Conservation (phyloP, 2,113 vertebrate genomes). For the Perca flavescens region DNA sequence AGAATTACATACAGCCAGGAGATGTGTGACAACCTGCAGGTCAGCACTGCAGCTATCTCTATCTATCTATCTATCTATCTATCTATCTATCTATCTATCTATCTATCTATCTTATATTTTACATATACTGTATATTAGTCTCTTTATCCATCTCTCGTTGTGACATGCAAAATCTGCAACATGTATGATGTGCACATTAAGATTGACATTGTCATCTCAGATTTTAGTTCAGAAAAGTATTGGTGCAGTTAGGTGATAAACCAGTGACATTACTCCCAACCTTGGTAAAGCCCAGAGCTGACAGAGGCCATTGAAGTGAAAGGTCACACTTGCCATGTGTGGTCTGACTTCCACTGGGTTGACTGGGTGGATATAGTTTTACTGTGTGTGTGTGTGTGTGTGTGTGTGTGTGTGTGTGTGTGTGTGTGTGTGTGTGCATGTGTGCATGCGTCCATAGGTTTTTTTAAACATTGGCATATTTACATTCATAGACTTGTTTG, state of each 20-base stretch:
- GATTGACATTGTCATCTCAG: background rate
- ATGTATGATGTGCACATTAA: background rate
- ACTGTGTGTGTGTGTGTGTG: background rate
- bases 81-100: background rate
- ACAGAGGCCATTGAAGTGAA: conserved; percentile 53
- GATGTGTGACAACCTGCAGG: conserved; percentile 98
- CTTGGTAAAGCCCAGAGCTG: conserved; percentile 12
- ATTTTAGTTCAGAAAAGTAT: conserved; percentile 4
- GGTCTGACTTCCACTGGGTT: conserved; percentile 56
- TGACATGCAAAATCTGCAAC: background rate
- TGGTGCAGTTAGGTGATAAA: conserved; percentile 8
- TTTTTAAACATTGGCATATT: background rate
- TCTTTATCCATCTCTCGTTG: background rate
- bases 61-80: background rate
- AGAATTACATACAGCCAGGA: conserved; percentile 98
- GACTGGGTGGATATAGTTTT: conserved; percentile 13
- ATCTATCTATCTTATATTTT: background rate
- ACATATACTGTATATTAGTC: background rate
- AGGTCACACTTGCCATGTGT: conserved; percentile 72
- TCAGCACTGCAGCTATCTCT: conserved; percentile 61
- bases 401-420: background rate
- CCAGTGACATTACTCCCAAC: conserved; percentile 13
- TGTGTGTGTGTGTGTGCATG: background rate
- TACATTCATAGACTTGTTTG: conserved; percentile 7
- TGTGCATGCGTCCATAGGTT: background rate